These are phyloP conservation scores for Heliconius charithonia DNA, from an alignment of 2,888 invertebrate species.

Conservation along the genomic window DNA sequence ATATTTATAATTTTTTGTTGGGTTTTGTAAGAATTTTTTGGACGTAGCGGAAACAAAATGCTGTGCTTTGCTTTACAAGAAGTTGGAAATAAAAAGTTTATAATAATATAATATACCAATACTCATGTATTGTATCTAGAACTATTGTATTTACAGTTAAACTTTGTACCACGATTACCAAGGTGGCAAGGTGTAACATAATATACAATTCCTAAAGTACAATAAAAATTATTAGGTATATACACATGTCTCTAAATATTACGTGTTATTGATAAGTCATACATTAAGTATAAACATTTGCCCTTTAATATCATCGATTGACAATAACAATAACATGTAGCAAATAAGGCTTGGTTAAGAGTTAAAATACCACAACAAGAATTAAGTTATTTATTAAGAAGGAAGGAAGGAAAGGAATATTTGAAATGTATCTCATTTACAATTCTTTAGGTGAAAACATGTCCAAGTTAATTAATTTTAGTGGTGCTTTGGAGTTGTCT, in stretches of 20 bases:
- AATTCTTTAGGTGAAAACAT: too few species aligned
- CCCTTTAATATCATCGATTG: constrained; percentile 2
- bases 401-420: too few species aligned
- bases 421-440: too few species aligned
- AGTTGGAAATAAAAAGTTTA: neutral
- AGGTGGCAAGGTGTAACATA: neutral
- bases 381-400: too few species aligned
- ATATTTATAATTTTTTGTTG: neutral
- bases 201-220: neutral
- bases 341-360: constrained; percentile 3
- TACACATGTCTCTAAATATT: constrained; percentile 4
- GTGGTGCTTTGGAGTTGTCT: too few species aligned
- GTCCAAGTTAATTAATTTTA: too few species aligned
- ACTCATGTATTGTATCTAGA: neutral
- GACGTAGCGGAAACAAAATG: neutral
- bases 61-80: neutral
- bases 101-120: neutral
- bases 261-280: constrained; percentile 16
- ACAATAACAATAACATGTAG: neutral
- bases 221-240: neutral
- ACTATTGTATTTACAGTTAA: neutral
- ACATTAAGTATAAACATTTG: constrained; percentile 13
- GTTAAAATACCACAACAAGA: neutral
- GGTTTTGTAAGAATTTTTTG: neutral
- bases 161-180: neutral